Base-by-base conservation (phyloP, 2,888 invertebrate species). In the Pimpla rufipes region DNA sequence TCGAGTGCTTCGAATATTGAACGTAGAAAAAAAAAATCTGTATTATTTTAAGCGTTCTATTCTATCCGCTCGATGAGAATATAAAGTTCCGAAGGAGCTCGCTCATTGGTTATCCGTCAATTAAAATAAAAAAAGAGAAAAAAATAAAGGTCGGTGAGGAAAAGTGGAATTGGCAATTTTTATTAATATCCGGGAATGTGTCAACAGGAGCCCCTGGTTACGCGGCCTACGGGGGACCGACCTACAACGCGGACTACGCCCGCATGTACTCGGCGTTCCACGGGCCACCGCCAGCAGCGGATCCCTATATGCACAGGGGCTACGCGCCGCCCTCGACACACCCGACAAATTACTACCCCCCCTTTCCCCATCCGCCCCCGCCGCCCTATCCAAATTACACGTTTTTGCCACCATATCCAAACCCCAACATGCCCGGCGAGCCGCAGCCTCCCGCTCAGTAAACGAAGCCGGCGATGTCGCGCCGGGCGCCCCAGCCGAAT, bases 321-420 rank as follows among this genome's bases (percentile, higher is more conserved):
- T 93, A 93, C 82, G 92, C 92, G 23, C 92, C 92, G 23, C 91
- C 93, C 6, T 87, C 91, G 64, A 88, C 90, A 1, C 92, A 92
- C 67, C 92, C 93, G 37, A 89, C 93, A 2, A 93, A 92, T 86
- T 93, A 93, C 67, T 93, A 93, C 75, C 91, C 93, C 3, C 92
- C 93, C 0, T 93, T 93, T 59, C 91, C 93, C 0, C 94, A 93
- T 87, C 93, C 94, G 42, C 93, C 94, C 8, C 92, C 92, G 21
- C 92, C 93, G 50, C 95, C 95, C 88, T 95, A 95, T 91, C 95
- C 94, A 23, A 95, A 94, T 62, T 95, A 95, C 91, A 94, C 94
- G 13, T 93, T 94, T 85, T 92, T 94, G 71, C 92, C 93, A 68
- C 95, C 95, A 88, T 95, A 94, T 90, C 94, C 94, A 8, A 93